Evolutionary conservation across 1,140 invertebrate genomes (phyloP).

Genomic region (Heliconius congener): DNA sequence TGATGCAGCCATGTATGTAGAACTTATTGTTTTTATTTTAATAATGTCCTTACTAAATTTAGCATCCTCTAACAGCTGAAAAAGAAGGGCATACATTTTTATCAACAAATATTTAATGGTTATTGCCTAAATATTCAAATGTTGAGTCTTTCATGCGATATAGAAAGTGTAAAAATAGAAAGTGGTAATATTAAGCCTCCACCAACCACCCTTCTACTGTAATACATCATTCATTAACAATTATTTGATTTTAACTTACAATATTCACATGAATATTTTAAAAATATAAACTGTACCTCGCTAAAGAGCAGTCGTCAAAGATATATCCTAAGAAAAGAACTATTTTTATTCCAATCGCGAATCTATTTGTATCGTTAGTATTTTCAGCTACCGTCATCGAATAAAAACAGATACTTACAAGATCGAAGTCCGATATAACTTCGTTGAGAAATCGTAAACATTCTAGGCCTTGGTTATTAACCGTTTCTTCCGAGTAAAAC

Average conservation of each 20-base stretch:
- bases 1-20: constrained; percentile 98
- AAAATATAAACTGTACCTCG: neutral
- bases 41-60: constrained; percentile 93
- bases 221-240: neutral
- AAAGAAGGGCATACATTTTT: constrained; percentile 44
- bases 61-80: constrained; percentile 90
- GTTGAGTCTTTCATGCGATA: too few relatives aligned
- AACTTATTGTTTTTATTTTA: constrained; percentile 99
- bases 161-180: neutral
- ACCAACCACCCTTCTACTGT: neutral
- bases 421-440: constrained; percentile 99
- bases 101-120: too few relatives aligned
- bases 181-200: neutral
- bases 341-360: neutral
- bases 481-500: constrained; percentile 97
- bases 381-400: constrained; percentile 16
- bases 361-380: constrained; percentile 33
- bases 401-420: constrained; percentile 84
- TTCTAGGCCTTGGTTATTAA: constrained; percentile 97
- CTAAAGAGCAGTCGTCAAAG: neutral
- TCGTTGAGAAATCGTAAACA: constrained; percentile 98
- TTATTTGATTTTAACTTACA: neutral
- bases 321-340: neutral
- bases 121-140: too few relatives aligned
- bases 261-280: neutral